These are phyloP conservation scores for Lobophora halterata DNA, from an alignment of 2,888 invertebrate genomes.

Conservation along the genomic window DNA sequence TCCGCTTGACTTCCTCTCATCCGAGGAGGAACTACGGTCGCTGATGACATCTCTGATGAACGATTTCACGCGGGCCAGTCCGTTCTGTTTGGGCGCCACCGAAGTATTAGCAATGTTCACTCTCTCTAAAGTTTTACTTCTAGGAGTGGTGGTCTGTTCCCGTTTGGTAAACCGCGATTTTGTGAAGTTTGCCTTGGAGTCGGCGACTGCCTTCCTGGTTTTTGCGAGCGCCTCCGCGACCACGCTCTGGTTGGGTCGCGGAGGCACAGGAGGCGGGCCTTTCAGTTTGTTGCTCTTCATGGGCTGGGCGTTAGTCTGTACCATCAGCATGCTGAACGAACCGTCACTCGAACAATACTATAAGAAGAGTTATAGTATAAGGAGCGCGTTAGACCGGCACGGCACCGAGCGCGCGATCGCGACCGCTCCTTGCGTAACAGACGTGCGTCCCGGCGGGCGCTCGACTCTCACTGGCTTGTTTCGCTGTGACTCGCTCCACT, in stretches of 20 bases:
- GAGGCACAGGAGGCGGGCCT: slow-evolving; percentile 90
- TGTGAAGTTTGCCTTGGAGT: slow-evolving; percentile 68
- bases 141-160: slow-evolving; percentile 51
- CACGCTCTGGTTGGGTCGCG: slow-evolving; percentile 87
- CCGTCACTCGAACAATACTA: slow-evolving; percentile 75
- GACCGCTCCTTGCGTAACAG: slow-evolving; percentile 50
- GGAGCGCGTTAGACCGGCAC: slow-evolving; percentile 66
- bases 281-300: slow-evolving; percentile 75
- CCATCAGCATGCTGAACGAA: slow-evolving; percentile 73
- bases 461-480: slow-evolving; percentile 55
- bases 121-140: slow-evolving; percentile 69
- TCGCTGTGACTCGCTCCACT: slow-evolving; percentile 28
- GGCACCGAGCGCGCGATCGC: slow-evolving; percentile 60
- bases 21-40: slow-evolving; percentile 74
- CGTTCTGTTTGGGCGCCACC: slow-evolving; percentile 72
- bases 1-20: slow-evolving; percentile 70
- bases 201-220: slow-evolving; percentile 78
- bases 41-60: slow-evolving; percentile 78
- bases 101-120: slow-evolving; percentile 51
- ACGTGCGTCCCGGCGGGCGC: slow-evolving; percentile 61
- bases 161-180: slow-evolving; percentile 65
- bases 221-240: slow-evolving; percentile 87
- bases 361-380: slow-evolving; percentile 72
- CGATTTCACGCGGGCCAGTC: slow-evolving; percentile 74
- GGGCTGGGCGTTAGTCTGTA: slow-evolving; percentile 80